Base-by-base conservation (phyloP, 2,113 vertebrate species). In the Callaeas wilsoni region DNA sequence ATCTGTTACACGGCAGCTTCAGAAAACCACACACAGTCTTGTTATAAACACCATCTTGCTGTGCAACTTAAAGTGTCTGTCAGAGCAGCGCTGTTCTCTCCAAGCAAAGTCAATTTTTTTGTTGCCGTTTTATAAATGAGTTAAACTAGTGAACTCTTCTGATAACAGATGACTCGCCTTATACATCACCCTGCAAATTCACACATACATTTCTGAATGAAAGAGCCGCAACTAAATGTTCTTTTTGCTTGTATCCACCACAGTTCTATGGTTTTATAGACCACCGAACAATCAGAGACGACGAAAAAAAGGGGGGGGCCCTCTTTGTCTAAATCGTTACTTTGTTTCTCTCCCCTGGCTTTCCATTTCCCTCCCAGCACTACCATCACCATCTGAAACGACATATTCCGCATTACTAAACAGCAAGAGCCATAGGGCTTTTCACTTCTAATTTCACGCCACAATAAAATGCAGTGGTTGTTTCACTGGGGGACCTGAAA, bases 401-500 rank as follows among this genome's bases (percentile, higher is more conserved):
- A 98, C 98, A 98, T 95, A 98, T 97, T 97, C 97, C 94, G 97
- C 96, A 98, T 98, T 97, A 98, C 95, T 98, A 98, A 98, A 97
- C 94, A 98, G 98, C 91, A 90, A 92, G 97, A 96, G 97, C 98
- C 98, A 93, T 91, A 69, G 97, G 85, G 93, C 98, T 98, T 98
- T 99, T 98, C 98, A 98, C 93, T 98, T 97, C 97, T 92, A 94
- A 98, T 99, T 99, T 99, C 98, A 99, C 98, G 98, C 97, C 95
- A 86, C 98, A 98, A 98, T 98, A 98, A 98, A 98, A 98, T 96
- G 97, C 98, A 97, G 98, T 97, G 97, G 98, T 98, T 97, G 98
- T 97, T 98, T 97, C 98, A 92, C 97, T 95, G 96, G 93, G 98
- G 97, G 97, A 97, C 97, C 98, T 98, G 98, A 98, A 98, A 98